Evolutionary conservation across 2,888 invertebrate species (phyloP), one percentile per base, ranked within the genome.

Genomic region (Notodonta dromedarius): DNA sequence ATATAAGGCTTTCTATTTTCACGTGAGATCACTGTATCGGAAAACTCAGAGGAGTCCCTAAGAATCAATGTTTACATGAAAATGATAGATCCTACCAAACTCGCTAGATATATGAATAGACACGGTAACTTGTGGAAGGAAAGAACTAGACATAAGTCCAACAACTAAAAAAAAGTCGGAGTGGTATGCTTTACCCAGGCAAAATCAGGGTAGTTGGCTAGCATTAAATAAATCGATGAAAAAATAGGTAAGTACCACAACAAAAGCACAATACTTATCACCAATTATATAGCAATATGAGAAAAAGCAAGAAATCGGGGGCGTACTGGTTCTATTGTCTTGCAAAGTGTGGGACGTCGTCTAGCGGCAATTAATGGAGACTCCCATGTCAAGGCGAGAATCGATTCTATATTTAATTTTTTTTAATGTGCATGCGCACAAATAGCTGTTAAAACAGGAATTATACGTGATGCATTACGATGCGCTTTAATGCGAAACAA

Each of bases 221-320:
- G 12, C 0, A 42, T 9, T 12, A 4, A 11, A 42, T 42, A 42
- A 42, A 42, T 42, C 12, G 11, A 6, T 42, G 6, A 6, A 57
- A 61, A 70, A 65, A 62, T 7, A 35, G 7, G 7, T 35, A 35
- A 7, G 35, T 59, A 70, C 81, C 78, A 75, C 76, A 78, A 77
- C 66, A 69, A 71, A 66, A 74, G 73, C 69, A 61, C 69, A 64
- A 70, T 68, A 70, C 76, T 78, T 77, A 77, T 79, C 72, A 68
- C 70, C 73, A 44, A 66, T 57, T 57, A 70, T 76, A 77, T 79
- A 76, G 78, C 78, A 74, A 80, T 80, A 80, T 84, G 80, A 66
- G 81, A 85, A 79, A 78, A 69, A 72, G 62, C 61, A 62, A 72
- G 73, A 79, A 81, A 83, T 77, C 73, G 80, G 77, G 78, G 84